Base-by-base conservation (phyloP, 2,797 vertebrate species). In the Notolepis coatsorum region DNA sequence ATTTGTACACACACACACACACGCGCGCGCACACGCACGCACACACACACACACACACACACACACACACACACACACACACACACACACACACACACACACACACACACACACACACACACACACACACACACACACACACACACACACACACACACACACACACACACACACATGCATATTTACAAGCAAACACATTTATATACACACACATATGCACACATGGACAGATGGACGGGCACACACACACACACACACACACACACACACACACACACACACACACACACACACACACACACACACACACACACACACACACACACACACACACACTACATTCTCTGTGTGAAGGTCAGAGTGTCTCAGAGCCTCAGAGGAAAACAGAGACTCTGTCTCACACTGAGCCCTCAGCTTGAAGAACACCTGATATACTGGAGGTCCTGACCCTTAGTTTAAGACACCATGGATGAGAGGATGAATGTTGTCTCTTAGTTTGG, bases 91-190 rank as follows among this genome's bases (percentile, higher is more conserved):
- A 37, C 13, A 31, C 51, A 52, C 62, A 48, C 52, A 56, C 51
- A 58, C 56, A 65, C 42, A 38, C 45, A 17, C 43, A 12, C 43
- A 25, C 27, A 23, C 25, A 53, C 30, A 38, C 28, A 33, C 28
- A 13, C 20, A 33, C 39, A 41, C 20, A n/a, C 54, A 46, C 27
- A 27, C 59, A 59, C 56, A 56, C 50, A 58, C 45, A 61, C 58
- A 71, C 47, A 67, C 50, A 48, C 20, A 35, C 12, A 21, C 67
- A 75, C 68, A 69, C 54, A 72, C 75, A 77, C 38, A 38, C 13
- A n/a, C 37, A 38, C 37, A 18, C 38, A 41, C 38, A 17, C 35
- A 37, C 35, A 37, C 4, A 71, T 66, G 65, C 61, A 27, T 53
- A 80, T n/a, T n/a, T n/a, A n/a, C n/a, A 65, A 77, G 75, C 24